Base-by-base conservation (phyloP, 2,797 vertebrate species). In the Dendrocincla tyrannina region DNA sequence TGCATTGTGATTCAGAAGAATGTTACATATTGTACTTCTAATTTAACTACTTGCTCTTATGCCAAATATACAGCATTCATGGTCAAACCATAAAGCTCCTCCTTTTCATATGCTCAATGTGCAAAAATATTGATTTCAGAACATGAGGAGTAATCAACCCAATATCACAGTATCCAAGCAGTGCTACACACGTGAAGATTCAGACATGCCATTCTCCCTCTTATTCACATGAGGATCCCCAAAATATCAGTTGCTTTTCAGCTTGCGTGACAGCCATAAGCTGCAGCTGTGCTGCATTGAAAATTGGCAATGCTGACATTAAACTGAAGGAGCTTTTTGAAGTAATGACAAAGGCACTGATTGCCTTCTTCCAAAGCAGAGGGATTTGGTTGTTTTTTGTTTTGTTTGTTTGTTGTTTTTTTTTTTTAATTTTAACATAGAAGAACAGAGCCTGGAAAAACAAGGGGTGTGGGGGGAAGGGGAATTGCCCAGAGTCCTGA, bases 341-440 rank as follows among this genome's bases (percentile, higher is more conserved):
- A 97, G 90, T 93, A 85, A 93, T 81, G 86, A 97, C 95, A 98
- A 97, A 98, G 93, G 91, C 93, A 95, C 89, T 97, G 97, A 96
- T 96, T 96, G 96, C 96, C 85, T 96, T 96, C 85, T 96, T 91
- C 72, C 69, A 95, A 90, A 94, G 44, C 86, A 91, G n/a, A 91
- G 47, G 5, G 30, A 7, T 35, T 33, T 20, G 30, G 7, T 23
- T 39, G 13, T 39, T 13, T 41, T 44, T 44, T 20, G 18, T 44
- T 20, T 18, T 58, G 67, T n/a, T 46, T 32, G 39, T 49, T 5
- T 42, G 8, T 42, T 41, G 17, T 7, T 25, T 20, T 18, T 52
- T 77, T n/a, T 46, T 35, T 49, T 49, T 5, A 7, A 39, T 79
- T 81, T 79, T 47, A 75, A 53, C 33, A 13, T 16, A 59, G 41